These are phyloP conservation scores for Dreissena rostriformis DNA, from an alignment of 1,140 invertebrate species.

Conservation along the genomic window DNA sequence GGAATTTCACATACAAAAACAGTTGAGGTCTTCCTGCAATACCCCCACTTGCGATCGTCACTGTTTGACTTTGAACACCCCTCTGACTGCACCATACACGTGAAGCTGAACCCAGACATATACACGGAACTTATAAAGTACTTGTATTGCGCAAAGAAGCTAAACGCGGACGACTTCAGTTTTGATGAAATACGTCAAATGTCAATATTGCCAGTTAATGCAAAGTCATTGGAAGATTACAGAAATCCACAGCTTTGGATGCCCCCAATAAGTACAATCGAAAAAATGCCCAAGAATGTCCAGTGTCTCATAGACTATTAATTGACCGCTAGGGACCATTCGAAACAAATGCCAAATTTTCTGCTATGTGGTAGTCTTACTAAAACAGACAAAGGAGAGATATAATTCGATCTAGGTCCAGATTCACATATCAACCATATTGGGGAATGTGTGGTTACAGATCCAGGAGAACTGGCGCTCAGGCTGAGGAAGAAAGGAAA, in stretches of 20 bases:
- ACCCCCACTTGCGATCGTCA: background rate
- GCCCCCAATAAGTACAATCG: no score
- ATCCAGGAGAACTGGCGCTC: background rate
- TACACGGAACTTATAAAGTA: constrained; percentile 26
- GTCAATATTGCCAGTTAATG: no score
- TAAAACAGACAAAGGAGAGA: background rate
- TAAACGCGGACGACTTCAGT: no score
- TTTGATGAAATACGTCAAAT: no score
- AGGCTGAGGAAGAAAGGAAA: background rate
- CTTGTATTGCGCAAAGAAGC: constrained; percentile 11
- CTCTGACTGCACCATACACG: background rate
- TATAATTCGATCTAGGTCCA: constrained; percentile 18
- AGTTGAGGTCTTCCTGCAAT: constrained; percentile 10
- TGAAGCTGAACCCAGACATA: background rate
- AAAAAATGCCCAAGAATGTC: background rate
- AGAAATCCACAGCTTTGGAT: no score
- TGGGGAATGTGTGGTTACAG: background rate
- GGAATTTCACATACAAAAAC: constrained; percentile 44
- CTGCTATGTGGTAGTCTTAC: no score
- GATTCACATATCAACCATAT: constrained; percentile 5
- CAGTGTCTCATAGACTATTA: constrained; percentile 29
- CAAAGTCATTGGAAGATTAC: no score
- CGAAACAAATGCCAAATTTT: constrained; percentile 13
- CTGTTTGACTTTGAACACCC: constrained; percentile 3
- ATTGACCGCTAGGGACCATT: constrained; percentile 21